These are phyloP conservation scores for Callionymus lyra DNA, from an alignment of 2,113 vertebrate species.

Conservation along the genomic window DNA sequence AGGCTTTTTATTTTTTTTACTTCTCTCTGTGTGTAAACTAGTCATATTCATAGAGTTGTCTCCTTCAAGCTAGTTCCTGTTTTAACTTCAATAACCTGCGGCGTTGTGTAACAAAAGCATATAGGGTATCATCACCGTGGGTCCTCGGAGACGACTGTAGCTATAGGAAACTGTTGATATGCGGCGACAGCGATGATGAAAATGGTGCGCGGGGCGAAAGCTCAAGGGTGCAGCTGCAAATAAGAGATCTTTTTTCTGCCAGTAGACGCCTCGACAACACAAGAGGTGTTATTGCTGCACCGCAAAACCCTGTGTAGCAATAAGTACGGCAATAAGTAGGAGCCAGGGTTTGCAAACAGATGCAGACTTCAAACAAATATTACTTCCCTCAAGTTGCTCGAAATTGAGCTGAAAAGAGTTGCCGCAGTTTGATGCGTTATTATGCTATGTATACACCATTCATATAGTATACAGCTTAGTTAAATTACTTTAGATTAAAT, in stretches of 20 bases:
- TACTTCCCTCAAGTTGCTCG: conserved; percentile 2
- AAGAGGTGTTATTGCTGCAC: not conserved
- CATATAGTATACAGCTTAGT: too few species aligned
- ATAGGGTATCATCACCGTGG: conserved; percentile 3
- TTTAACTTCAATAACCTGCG: conserved; percentile 4
- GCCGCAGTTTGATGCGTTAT: too few species aligned
- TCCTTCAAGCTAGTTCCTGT: not conserved
- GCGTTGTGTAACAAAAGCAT: conserved; percentile 4
- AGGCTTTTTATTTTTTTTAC: conserved; percentile 9
- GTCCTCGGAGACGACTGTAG: conserved; percentile 27
- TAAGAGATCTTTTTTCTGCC: conserved; percentile 8
- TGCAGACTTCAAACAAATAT: conserved; percentile 2
- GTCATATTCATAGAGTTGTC: conserved; percentile 1
- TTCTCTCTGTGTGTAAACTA: conserved; percentile 9
- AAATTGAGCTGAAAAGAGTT: conserved; percentile 4
- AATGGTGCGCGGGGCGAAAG: conserved; percentile 4
- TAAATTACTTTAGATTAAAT: too few species aligned
- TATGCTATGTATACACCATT: too few species aligned
- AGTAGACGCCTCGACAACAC: too few species aligned
- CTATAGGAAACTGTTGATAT: conserved; percentile 49
- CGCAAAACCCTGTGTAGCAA: conserved; percentile 8
- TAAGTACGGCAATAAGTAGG: conserved; percentile 9
- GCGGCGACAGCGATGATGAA: conserved; percentile 19
- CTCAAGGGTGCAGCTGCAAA: too few species aligned
- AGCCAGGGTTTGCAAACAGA: conserved; percentile 12